phyloP scores from a whole-genome alignment of 2,888 invertebrate genomes.

The Anthrax anthrax region DNA sequence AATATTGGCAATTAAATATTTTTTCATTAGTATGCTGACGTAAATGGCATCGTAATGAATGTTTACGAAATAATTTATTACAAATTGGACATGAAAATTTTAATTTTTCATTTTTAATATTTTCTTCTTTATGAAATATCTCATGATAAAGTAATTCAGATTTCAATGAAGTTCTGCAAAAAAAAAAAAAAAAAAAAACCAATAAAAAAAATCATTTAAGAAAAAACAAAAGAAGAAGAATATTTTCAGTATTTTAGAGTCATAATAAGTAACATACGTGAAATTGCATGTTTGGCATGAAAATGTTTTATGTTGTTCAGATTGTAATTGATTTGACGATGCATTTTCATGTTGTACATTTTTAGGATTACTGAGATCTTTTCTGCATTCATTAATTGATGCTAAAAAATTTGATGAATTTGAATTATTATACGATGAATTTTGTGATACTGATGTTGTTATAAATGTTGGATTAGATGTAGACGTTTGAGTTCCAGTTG shows the following conservation, averaged over 20 bases:
- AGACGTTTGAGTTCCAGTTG: too few species aligned
- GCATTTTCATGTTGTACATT: too few species aligned
- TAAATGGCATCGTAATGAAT: conserved; percentile 53
- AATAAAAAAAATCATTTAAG: neutral
- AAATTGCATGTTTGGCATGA: neutral
- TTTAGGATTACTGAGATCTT: too few species aligned
- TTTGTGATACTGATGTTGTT: too few species aligned
- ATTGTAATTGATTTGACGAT: too few species aligned
- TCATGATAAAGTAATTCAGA: conserved; percentile 62
- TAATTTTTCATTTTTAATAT: conserved; percentile 21
- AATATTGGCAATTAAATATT: conserved; percentile 49
- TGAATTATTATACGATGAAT: too few species aligned
- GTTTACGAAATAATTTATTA: conserved; percentile 46
- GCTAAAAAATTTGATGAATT: too few species aligned
- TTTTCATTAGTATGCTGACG: conserved; percentile 61
- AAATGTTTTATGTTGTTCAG: neutral
- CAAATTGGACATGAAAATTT: conserved; percentile 56
- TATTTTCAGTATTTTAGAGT: too few species aligned
- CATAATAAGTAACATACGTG: neutral
- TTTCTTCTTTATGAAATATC: conserved; percentile 41
- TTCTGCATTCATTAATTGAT: too few species aligned
- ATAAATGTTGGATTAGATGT: too few species aligned
- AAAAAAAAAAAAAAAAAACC: conserved; percentile 10
- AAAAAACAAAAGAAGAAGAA: neutral
- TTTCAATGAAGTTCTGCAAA: conserved; percentile 40